Percentiles rank a stretch among this genome's conserved stretches.
These are phyloP conservation scores for Elgaria multicarinata DNA, from an alignment of 2,113 vertebrate species.

Conservation along the genomic window DNA sequence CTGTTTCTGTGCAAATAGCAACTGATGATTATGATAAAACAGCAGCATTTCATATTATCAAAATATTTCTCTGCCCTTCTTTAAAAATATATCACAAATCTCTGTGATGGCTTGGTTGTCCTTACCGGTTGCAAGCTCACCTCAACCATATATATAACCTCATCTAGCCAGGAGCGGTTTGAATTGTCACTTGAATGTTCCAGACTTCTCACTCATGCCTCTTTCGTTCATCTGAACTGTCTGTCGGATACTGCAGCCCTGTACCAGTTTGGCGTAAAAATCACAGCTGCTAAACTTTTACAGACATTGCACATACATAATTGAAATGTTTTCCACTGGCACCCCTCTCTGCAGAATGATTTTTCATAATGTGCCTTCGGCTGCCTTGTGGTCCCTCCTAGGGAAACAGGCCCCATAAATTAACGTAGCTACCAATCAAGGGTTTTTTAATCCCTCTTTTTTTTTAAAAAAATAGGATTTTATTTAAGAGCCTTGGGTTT, in stretches of 20 bases:
- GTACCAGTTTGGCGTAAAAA: constrained; percentile 27
- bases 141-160: not conserved
- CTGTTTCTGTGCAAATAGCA: not conserved
- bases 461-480: not conserved
- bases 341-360: not conserved
- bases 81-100: not conserved
- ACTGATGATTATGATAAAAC: not conserved
- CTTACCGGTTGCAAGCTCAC: not conserved
- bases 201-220: constrained; percentile 13
- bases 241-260: constrained; percentile 21
- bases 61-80: not conserved
- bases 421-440: not conserved
- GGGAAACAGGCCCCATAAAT: constrained; percentile 11
- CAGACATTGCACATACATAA: constrained; percentile 32
- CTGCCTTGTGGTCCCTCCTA: constrained; percentile 18
- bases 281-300: constrained; percentile 51
- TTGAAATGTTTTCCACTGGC: constrained; percentile 27
- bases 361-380: constrained; percentile 20
- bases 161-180: not conserved
- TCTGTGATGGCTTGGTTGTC: not conserved
- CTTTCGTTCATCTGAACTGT: constrained; percentile 19
- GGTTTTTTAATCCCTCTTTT: constrained; percentile 13
- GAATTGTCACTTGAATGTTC: not conserved
- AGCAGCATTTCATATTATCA: not conserved
- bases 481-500: not conserved